These are phyloP conservation scores for Drosophila phalerata DNA, from an alignment of 2,888 invertebrate genomes.

Conservation along the genomic window DNA sequence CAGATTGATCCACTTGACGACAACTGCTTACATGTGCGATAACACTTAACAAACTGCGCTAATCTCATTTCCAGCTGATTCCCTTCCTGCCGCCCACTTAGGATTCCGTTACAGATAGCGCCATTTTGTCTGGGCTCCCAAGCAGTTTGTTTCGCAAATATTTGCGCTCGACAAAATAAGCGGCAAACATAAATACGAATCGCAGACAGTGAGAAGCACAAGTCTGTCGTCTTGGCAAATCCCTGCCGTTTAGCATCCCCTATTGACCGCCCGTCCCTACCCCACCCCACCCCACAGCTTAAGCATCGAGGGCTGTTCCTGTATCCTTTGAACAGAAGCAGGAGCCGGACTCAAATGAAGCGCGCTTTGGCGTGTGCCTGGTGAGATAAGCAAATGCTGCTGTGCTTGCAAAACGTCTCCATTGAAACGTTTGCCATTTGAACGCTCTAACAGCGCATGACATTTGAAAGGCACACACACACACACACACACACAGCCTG, in stretches of 20 bases:
- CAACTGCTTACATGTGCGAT: constrained; percentile 75
- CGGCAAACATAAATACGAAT: constrained; percentile 70
- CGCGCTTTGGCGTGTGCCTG: constrained; percentile 71
- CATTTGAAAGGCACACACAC: constrained; percentile 66
- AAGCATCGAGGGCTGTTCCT: constrained; percentile 13
- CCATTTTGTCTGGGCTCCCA: constrained; percentile 12
- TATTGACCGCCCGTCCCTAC: constrained; percentile 73
- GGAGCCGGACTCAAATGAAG: constrained; percentile 68
- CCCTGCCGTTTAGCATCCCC: constrained; percentile 63
- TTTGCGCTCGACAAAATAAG: constrained; percentile 71
- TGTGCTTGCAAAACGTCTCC: constrained; percentile 62
- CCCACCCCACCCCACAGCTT: constrained; percentile 33
- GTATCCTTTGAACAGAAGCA: constrained; percentile 60
- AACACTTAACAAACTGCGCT: constrained; percentile 74
- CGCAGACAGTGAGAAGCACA: constrained; percentile 42
- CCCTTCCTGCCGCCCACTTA: constrained; percentile 16
- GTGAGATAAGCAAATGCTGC: constrained; percentile 74
- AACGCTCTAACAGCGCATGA: constrained; percentile 77
- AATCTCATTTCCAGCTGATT: constrained; percentile 69
- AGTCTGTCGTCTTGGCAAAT: constrained; percentile 61
- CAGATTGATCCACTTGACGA: constrained; percentile 59
- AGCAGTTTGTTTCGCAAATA: constrained; percentile 67
- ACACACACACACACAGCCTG: constrained; percentile 14
- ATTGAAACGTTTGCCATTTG: constrained; percentile 73
- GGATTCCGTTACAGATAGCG: constrained; percentile 23